phyloP scores from a whole-genome alignment of 2,888 invertebrate species.

The Villa cingulata region DNA sequence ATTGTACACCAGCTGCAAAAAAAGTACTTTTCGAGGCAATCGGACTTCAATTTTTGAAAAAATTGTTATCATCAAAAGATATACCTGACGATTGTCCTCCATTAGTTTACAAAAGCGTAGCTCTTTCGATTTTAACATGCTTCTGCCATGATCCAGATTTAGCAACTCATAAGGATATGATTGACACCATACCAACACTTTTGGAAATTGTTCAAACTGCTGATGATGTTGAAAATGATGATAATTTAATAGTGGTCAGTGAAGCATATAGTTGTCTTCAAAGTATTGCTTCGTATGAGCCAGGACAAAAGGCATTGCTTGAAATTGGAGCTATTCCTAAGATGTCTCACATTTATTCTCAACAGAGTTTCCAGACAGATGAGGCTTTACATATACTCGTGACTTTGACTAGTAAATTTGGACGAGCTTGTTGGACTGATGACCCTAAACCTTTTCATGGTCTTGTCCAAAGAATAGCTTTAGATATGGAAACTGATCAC shows the following conservation, averaged over 20 bases:
- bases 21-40: conserved; percentile 77
- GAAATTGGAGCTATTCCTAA: conserved; percentile 64
- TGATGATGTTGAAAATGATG: conserved; percentile 73
- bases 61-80: conserved; percentile 59
- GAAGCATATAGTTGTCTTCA: conserved; percentile 75
- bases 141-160: conserved; percentile 72
- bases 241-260: conserved; percentile 72
- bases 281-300: conserved; percentile 62
- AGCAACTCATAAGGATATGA: conserved; percentile 69
- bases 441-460: conserved; percentile 69
- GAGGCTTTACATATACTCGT: conserved; percentile 73
- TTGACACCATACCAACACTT: conserved; percentile 68
- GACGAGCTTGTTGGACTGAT: conserved; percentile 60
- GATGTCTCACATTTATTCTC: conserved; percentile 75
- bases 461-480: conserved; percentile 64
- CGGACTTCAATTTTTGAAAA: conserved; percentile 73
- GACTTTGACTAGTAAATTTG: conserved; percentile 56
- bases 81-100: conserved; percentile 80
- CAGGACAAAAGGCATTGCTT: conserved; percentile 66
- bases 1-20: conserved; percentile 63
- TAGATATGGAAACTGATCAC: conserved; percentile 80
- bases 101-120: conserved; percentile 80
- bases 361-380: conserved; percentile 80
- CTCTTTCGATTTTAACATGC: conserved; percentile 71
- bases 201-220: conserved; percentile 71